Conservation (phyloP, 1,140 invertebrate genomes). For the Apis florea region DNA sequence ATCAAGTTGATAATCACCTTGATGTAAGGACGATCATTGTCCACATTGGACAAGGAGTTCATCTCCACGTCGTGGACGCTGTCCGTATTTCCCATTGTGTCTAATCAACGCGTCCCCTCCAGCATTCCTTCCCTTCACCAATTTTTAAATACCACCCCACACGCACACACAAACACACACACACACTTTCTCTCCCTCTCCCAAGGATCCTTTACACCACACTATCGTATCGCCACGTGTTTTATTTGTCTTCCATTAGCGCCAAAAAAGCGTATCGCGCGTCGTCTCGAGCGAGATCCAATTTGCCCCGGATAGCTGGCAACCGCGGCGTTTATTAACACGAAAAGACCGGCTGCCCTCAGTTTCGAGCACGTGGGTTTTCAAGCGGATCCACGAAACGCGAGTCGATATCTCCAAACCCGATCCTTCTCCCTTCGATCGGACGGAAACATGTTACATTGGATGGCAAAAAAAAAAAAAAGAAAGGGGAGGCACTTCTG, state of each 20-base stretch:
- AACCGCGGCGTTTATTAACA: neutral
- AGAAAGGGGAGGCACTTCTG: no score
- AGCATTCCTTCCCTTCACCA: neutral
- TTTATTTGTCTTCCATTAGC: slow-evolving; percentile 32
- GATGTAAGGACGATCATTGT: slow-evolving; percentile 57
- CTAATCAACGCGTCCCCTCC: neutral
- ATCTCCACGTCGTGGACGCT: slow-evolving; percentile 73
- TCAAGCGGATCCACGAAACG: no score
- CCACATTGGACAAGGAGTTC: slow-evolving; percentile 68
- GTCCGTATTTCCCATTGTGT: slow-evolving; percentile 60
- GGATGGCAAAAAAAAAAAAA: no score
- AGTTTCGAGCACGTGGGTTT: slow-evolving; percentile 32
- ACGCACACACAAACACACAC: no score
- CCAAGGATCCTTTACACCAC: no score
- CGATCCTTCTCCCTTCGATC: no score
- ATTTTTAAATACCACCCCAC: no score
- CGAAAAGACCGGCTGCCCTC: neutral
- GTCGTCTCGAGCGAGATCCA: neutral
- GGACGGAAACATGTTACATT: no score
- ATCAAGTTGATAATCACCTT: slow-evolving; percentile 66
- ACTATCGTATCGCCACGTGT: slow-evolving; percentile 28
- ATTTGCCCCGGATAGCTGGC: slow-evolving; percentile 20
- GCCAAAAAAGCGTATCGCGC: slow-evolving; percentile 5
- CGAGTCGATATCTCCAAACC: no score
- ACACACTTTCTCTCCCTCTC: no score